Conservation (phyloP, 2,888 invertebrate genomes). For the Hymenopus coronatus region DNA sequence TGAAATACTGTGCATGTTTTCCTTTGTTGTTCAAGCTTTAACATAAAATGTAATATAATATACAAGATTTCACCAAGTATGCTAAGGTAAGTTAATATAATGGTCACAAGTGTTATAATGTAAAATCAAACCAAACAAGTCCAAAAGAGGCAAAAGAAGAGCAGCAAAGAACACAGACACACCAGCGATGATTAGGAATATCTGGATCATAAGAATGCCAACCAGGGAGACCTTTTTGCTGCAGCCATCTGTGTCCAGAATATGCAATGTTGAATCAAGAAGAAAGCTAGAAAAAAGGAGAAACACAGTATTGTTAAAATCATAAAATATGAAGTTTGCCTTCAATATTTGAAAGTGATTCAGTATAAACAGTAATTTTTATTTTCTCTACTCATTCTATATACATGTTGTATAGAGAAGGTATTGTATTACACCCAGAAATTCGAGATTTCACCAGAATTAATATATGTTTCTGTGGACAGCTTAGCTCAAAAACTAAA, state of each 20-base stretch:
- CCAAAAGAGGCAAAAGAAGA: neutral
- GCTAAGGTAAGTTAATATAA: neutral
- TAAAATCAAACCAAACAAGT: neutral
- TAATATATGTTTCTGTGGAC: no score
- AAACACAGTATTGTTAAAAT: no score
- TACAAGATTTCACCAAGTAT: neutral
- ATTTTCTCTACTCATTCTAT: no score
- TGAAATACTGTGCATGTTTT: neutral
- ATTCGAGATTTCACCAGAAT: no score
- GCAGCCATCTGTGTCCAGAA: neutral
- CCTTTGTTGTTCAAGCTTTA: neutral
- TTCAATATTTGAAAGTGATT: no score
- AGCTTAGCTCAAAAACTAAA: no score
- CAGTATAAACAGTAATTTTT: no score
- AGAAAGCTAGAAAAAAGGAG: neutral
- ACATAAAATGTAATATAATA: neutral
- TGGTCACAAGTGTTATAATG: neutral
- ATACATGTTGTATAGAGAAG: no score
- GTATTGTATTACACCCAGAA: no score
- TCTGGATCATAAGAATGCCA: neutral
- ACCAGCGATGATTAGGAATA: neutral
- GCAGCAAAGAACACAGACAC: neutral
- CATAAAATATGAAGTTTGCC: no score
- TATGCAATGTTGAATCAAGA: neutral
- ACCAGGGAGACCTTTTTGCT: neutral